Evolutionary conservation across 2,888 invertebrate genomes (phyloP).

Genomic region (Hyalella azteca): DNA sequence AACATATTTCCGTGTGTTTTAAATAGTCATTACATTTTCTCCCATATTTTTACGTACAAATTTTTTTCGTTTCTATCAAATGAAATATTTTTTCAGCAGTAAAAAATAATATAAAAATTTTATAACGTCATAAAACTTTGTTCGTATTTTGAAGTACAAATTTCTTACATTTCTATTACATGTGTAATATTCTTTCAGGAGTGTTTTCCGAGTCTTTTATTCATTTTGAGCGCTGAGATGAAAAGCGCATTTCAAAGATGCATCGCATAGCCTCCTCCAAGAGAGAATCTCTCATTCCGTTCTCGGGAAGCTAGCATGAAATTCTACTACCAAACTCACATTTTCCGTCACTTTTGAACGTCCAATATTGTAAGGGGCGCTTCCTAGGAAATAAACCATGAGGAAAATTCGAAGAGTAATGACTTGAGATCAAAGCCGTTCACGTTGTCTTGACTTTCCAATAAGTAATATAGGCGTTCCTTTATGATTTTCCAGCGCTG

Average conservation of each 20-base stretch:
- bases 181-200: too few species aligned
- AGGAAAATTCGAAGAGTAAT: slow-evolving; percentile 31
- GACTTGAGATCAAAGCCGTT: slow-evolving; percentile 37
- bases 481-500: slow-evolving; percentile 21
- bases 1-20: too few species aligned
- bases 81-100: too few species aligned
- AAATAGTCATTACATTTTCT: too few species aligned
- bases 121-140: too few species aligned
- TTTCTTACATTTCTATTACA: too few species aligned
- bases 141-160: too few species aligned
- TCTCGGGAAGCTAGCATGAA: background rate
- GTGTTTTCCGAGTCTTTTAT: too few species aligned
- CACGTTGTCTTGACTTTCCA: slow-evolving; percentile 37
- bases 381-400: slow-evolving; percentile 27
- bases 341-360: slow-evolving; percentile 33
- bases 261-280: background rate
- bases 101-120: too few species aligned
- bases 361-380: slow-evolving; percentile 31
- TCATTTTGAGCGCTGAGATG: background rate
- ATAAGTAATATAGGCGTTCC: slow-evolving; percentile 37
- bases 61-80: too few species aligned
- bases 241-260: background rate
- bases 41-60: too few species aligned
- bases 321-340: slow-evolving; percentile 2
- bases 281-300: background rate